Evolutionary conservation across 2,888 invertebrate species (phyloP).

Genomic region (Ectemnius cavifrons): DNA sequence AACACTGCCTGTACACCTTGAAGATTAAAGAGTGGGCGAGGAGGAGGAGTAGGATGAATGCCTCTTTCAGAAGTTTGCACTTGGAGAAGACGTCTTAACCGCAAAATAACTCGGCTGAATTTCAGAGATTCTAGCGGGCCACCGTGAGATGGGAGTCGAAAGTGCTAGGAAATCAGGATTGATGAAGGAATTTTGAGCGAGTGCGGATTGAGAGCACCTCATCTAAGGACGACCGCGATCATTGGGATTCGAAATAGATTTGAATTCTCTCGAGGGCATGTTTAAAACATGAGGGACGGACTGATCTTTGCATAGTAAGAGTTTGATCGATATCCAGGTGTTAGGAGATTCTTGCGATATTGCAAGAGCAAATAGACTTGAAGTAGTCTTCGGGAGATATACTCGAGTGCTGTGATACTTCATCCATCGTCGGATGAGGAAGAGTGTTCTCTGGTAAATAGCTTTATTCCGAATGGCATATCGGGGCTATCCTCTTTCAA

Average conservation of each 20-base stretch:
- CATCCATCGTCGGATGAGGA: no score
- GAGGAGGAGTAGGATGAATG: no score
- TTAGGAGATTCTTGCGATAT: no score
- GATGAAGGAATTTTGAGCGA: constrained; percentile 2
- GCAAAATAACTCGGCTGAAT: no score
- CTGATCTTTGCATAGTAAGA: constrained; percentile 7
- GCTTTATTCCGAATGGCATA: no score
- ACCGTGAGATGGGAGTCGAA: not conserved
- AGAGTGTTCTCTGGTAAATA: no score
- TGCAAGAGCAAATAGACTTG: no score
- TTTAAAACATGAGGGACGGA: not conserved
- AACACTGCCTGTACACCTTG: constrained; percentile 47
- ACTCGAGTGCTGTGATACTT: no score
- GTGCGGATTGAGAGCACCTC: not conserved
- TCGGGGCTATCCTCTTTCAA: constrained; percentile 7
- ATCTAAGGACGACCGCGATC: not conserved
- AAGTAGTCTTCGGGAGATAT: no score
- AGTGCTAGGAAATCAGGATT: not conserved
- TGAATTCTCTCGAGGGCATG: not conserved
- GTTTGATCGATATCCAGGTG: not conserved
- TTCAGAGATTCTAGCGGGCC: no score
- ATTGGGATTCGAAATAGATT: constrained; percentile 1
- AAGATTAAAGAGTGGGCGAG: constrained; percentile 10
- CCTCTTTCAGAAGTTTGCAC: no score
- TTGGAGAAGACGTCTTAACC: no score